Percentiles rank a stretch among this genome's conserved stretches.
Evolutionary conservation across 2,797 vertebrate species (phyloP).

Genomic region (Falco biarmicus): DNA sequence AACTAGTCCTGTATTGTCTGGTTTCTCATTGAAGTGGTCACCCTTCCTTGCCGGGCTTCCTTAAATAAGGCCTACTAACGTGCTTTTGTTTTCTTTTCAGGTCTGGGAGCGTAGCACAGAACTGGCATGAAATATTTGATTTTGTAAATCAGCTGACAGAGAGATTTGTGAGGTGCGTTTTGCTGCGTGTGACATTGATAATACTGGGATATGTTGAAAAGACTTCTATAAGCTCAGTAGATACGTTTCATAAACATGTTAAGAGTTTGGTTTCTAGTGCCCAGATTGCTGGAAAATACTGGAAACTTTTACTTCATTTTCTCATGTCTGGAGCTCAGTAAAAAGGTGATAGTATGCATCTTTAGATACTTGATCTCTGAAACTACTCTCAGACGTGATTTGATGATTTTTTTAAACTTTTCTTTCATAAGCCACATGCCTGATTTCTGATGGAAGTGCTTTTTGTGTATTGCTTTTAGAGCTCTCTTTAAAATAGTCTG

Average conservation of each 20-base stretch:
- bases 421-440: background rate
- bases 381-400: background rate
- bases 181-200: background rate
- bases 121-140: conserved; percentile 92
- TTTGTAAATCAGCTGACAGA: conserved; percentile 92
- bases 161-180: conserved; percentile 90
- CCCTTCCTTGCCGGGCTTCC: too few relatives aligned
- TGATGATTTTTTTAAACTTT: background rate
- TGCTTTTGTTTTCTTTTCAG: conserved; percentile 72
- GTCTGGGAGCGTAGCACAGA: conserved; percentile 86
- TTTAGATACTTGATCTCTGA: background rate
- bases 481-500: background rate
- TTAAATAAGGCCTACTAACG: background rate
- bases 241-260: fast-evolving
- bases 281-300: background rate
- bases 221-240: background rate
- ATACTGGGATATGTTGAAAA: background rate
- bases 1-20: fast-evolving
- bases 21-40: fast-evolving
- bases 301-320: background rate
- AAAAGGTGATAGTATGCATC: background rate
- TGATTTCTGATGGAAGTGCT: background rate
- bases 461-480: background rate
- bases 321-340: background rate
- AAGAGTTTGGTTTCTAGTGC: background rate